phyloP scores from a whole-genome alignment of 1,140 invertebrate genomes.

The Belonocnema kinseyi region DNA sequence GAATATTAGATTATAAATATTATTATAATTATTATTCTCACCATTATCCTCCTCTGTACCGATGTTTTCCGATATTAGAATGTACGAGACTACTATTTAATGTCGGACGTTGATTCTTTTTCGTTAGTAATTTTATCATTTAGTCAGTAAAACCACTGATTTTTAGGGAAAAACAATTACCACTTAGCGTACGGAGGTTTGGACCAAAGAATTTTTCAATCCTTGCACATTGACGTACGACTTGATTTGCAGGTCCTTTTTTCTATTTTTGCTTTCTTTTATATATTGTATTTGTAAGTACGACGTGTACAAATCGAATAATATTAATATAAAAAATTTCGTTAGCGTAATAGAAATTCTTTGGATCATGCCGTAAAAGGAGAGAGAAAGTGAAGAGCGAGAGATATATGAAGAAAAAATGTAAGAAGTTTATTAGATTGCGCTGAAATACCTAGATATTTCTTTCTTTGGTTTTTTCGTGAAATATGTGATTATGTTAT shows the following conservation, averaged over 20 bases:
- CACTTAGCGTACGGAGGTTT: constrained; percentile 40
- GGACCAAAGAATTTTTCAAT: constrained; percentile 62
- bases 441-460: constrained; percentile 6
- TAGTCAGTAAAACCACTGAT: constrained; percentile 43
- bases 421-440: constrained; percentile 47
- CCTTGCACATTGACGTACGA: constrained; percentile 38
- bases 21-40: constrained; percentile 66
- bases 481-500: background rate
- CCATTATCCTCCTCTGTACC: constrained; percentile 64
- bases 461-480: constrained; percentile 31
- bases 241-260: constrained; percentile 39
- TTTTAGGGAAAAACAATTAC: constrained; percentile 19
- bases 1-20: constrained; percentile 50
- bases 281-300: constrained; percentile 43
- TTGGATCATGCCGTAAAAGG: constrained; percentile 62
- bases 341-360: constrained; percentile 60
- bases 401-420: constrained; percentile 32
- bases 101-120: constrained; percentile 55
- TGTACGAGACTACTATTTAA: constrained; percentile 60
- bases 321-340: constrained; percentile 43
- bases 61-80: constrained; percentile 61
- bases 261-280: constrained; percentile 38
- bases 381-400: constrained; percentile 45
- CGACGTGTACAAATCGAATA: constrained; percentile 11
- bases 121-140: constrained; percentile 31